Percentiles rank a stretch among this genome's conserved stretches.
phyloP scores from a whole-genome alignment of 1,140 invertebrate genomes.

The Drosophila malerkotliana region DNA sequence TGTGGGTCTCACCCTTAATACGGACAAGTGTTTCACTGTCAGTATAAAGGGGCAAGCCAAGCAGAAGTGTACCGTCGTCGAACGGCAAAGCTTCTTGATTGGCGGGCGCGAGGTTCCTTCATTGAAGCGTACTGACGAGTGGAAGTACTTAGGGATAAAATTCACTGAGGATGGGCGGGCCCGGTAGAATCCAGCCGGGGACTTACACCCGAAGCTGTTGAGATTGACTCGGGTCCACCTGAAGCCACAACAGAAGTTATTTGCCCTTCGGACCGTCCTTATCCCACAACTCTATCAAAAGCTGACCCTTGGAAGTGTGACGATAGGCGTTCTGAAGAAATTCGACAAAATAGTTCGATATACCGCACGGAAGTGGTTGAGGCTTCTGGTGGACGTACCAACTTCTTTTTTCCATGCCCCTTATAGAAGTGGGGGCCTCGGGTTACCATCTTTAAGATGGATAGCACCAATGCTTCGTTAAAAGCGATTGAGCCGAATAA shows the following conservation, averaged over 20 bases:
- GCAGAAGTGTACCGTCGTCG: background rate
- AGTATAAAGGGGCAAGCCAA: background rate
- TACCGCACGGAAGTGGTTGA: too few relatives aligned
- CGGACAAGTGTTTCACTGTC: background rate
- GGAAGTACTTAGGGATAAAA: constrained; percentile 7
- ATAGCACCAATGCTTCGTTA: too few relatives aligned
- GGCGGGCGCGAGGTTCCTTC: background rate
- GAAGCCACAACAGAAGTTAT: constrained; percentile 10
- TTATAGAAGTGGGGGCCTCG: too few relatives aligned
- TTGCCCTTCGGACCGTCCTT: constrained; percentile 1
- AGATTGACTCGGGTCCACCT: constrained; percentile 6
- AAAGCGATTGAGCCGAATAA: too few relatives aligned
- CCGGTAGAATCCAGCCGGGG: constrained; percentile 1
- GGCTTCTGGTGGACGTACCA: too few relatives aligned
- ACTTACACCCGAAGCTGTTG: background rate
- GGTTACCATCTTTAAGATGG: too few relatives aligned
- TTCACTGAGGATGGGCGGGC: constrained; percentile 2
- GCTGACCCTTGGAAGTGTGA: too few relatives aligned
- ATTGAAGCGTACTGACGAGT: constrained; percentile 11
- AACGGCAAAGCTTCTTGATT: background rate
- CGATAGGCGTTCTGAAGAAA: too few relatives aligned
- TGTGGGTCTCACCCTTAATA: background rate
- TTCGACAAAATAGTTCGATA: too few relatives aligned
- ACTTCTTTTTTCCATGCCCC: too few relatives aligned
- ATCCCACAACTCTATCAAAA: background rate